Evolutionary conservation across 1,140 invertebrate species (phyloP).

Genomic region (Dinoponera quadriceps): DNA sequence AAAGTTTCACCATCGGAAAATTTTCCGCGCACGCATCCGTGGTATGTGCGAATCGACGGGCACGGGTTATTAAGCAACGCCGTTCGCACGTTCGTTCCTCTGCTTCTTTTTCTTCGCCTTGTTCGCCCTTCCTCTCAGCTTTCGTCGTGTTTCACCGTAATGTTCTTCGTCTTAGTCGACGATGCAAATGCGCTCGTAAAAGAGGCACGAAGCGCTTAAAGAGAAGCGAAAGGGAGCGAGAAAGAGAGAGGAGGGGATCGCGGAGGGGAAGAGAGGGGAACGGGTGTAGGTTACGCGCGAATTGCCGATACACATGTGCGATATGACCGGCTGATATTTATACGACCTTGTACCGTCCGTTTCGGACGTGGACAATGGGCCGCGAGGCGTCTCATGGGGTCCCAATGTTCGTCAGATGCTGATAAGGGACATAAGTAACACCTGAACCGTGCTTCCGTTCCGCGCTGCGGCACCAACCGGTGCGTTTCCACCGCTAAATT

Average conservation of each 20-base stretch:
- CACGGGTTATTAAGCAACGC: conserved; percentile 81
- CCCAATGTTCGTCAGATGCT: conserved; percentile 70
- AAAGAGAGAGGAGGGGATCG: conserved; percentile 57
- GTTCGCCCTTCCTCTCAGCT: conserved; percentile 36
- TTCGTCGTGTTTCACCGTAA: conserved; percentile 53
- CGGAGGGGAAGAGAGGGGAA: conserved; percentile 17
- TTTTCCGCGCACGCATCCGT: conserved; percentile 46
- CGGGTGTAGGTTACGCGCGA: conserved; percentile 62
- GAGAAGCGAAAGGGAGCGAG: conserved; percentile 63
- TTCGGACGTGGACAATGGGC: conserved; percentile 78
- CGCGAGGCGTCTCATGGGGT: conserved; percentile 74
- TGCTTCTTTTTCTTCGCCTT: conserved; percentile 54
- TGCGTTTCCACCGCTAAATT: conserved; percentile 50
- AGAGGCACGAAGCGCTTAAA: conserved; percentile 66
- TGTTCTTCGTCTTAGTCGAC: conserved; percentile 57
- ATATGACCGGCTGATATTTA: conserved; percentile 68
- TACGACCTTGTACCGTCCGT: conserved; percentile 77
- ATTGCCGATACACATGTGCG: conserved; percentile 71
- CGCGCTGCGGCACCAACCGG: conserved; percentile 15
- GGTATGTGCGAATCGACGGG: conserved; percentile 60
- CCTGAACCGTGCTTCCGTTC: conserved; percentile 81
- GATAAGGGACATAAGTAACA: conserved; percentile 80
- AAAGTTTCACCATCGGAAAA: conserved; percentile 40
- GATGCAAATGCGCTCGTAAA: conserved; percentile 80
- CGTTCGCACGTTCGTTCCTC: conserved; percentile 77